Evolutionary conservation across 2,797 vertebrate genomes (phyloP).

Genomic region (Fringilla coelebs): DNA sequence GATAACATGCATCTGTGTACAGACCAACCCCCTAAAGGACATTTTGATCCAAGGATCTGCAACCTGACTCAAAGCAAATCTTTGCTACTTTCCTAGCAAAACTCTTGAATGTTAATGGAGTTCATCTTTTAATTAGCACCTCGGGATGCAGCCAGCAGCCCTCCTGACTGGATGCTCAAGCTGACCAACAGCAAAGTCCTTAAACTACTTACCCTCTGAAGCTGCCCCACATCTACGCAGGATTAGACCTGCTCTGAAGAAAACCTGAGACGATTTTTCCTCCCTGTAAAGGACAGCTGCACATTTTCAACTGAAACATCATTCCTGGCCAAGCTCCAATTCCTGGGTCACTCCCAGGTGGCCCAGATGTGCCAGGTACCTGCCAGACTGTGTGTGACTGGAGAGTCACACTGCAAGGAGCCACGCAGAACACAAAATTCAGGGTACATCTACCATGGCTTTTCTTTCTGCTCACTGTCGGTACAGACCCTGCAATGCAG

Average conservation of each 20-base stretch:
- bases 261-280: not conserved
- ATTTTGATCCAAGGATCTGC: not conserved
- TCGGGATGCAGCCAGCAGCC: not conserved
- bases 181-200: not conserved
- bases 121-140: not conserved
- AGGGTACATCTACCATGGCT: accelerated
- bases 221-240: not conserved
- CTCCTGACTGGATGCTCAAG: accelerated
- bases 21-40: not conserved
- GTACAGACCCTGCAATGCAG: accelerated
- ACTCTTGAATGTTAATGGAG: not conserved
- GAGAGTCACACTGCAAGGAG: not conserved
- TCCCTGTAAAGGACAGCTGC: not conserved
- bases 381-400: not conserved
- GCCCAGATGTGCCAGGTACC: not conserved
- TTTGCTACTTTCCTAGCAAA: not conserved
- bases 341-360: not conserved
- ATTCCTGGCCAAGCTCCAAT: not conserved
- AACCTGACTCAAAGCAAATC: not conserved
- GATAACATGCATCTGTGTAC: not conserved
- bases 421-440: not conserved
- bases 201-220: not conserved
- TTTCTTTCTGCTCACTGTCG: not conserved
- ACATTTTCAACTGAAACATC: not conserved
- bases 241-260: not conserved